Conservation (phyloP, 2,113 vertebrate genomes). For the Xenopus laevis region DNA sequence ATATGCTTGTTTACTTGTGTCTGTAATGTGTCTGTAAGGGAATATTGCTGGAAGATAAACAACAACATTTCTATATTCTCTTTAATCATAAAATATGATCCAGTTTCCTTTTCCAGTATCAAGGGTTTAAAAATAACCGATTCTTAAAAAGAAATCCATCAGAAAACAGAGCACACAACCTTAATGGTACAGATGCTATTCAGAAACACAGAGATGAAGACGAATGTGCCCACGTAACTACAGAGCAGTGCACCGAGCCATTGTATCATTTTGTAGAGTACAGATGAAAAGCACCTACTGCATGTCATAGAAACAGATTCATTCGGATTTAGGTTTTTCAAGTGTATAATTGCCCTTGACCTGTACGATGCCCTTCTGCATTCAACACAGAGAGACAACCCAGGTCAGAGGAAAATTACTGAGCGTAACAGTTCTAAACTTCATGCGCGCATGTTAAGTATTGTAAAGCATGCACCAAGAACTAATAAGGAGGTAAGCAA, state of each 20-base stretch:
- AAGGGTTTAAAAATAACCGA: too few relatives aligned
- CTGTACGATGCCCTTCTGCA: conserved; percentile 27
- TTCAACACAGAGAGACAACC: conserved; percentile 33
- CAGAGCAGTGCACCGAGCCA: conserved; percentile 11
- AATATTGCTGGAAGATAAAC: too few relatives aligned
- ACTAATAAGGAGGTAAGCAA: conserved; percentile 40
- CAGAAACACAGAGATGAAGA: too few relatives aligned
- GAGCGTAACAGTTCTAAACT: conserved; percentile 20
- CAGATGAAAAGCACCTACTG: conserved; percentile 6
- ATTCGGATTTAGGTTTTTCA: conserved; percentile 11
- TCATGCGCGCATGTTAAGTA: conserved; percentile 41
- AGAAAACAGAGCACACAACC: too few relatives aligned
- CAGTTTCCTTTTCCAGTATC: too few relatives aligned
- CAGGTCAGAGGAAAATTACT: conserved; percentile 37
- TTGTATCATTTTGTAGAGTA: conserved; percentile 29
- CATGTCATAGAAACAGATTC: neutral
- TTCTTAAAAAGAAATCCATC: too few relatives aligned
- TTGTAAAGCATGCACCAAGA: conserved; percentile 38
- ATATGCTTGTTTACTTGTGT: too few relatives aligned
- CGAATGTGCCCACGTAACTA: conserved; percentile 14
- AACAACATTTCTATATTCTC: too few relatives aligned
- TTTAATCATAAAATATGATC: too few relatives aligned
- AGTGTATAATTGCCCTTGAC: conserved; percentile 36
- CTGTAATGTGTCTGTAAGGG: too few relatives aligned
- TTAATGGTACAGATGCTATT: too few relatives aligned